Base-by-base conservation (phyloP, 2,113 vertebrate genomes). In the Upupa epops region DNA sequence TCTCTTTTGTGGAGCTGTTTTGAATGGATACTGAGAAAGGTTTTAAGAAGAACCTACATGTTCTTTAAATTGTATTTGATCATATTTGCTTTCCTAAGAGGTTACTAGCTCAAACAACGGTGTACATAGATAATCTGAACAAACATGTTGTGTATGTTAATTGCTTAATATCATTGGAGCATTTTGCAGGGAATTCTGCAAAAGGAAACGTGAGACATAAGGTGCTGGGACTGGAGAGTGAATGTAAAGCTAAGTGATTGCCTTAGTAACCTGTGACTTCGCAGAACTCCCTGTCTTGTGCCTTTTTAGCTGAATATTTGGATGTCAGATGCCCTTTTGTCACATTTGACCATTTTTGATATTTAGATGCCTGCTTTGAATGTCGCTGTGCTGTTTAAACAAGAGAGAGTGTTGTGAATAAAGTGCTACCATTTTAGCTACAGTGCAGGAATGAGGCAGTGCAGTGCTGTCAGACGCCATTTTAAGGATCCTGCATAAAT, bases 401-500 rank as follows among this genome's bases (percentile, higher is more conserved):
- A 95, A 86, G 95, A 96, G 95, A 75, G 94, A 72, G 88, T 96
- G 95, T 96, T 97, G 95, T 97, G 97, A 97, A 97, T 97, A 97
- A 97, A 97, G 96, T 98, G 96, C 97, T 98, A 97, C 98, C 98
- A 98, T 98, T 98, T 98, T 98, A 98, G 97, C 97, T 97, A 83
- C 97, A 97, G 97, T 97, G 79, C 96, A 97, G 98, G 97, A 97
- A 93, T 96, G 97, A 98, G 97, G 97, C 97, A 98, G 96, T 96
- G 96, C 96, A 96, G 96, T 97, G 96, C 97, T 98, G 97, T 96
- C 97, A 98, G 98, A 98, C 97, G 98, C 98, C 98, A 98, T 98
- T 97, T 98, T 98, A 98, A 97, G 98, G 98, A 96, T 96, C 97
- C 97, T 98, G 97, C 98, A 98, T 98, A 98, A 98, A 97, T 98